A percentile compares a stretch with the other conserved stretches of the same genome.
Conservation (phyloP, 2,888 invertebrate species). For the Phortica okadai region DNA sequence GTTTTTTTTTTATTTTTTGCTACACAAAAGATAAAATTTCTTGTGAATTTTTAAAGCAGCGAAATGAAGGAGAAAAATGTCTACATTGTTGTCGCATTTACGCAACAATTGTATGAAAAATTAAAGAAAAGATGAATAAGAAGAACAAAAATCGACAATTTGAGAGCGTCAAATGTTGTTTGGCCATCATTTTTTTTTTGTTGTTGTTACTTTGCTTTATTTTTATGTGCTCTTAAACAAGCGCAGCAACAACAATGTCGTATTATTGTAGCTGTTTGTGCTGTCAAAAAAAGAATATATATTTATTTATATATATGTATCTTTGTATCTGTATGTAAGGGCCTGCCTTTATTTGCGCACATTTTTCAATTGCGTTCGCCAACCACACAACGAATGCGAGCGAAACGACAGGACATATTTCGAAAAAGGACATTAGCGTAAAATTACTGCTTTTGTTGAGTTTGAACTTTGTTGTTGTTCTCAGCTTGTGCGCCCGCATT, state of each 20-base stretch:
- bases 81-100: not conserved
- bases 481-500: slow-evolving; percentile 42
- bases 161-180: not conserved
- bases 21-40: slow-evolving; percentile 12
- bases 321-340: not conserved
- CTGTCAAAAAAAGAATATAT: slow-evolving; percentile 39
- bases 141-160: not conserved
- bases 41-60: not conserved
- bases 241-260: too few relatives aligned
- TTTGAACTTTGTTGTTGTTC: slow-evolving; percentile 25
- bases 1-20: too few relatives aligned
- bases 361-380: slow-evolving; percentile 60
- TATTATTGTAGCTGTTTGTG: not conserved
- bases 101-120: not conserved
- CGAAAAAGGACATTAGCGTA: slow-evolving; percentile 32
- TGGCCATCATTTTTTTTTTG: not conserved
- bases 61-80: not conserved
- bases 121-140: not conserved
- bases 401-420: not conserved
- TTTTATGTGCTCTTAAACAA: not conserved
- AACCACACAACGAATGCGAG: not conserved
- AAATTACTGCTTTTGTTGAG: slow-evolving; percentile 31
- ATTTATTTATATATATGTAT: not conserved
- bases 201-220: not conserved
- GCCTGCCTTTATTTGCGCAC: slow-evolving; percentile 48